Base-by-base conservation (phyloP, 2,888 invertebrate species). In the Rotaria macrura region DNA sequence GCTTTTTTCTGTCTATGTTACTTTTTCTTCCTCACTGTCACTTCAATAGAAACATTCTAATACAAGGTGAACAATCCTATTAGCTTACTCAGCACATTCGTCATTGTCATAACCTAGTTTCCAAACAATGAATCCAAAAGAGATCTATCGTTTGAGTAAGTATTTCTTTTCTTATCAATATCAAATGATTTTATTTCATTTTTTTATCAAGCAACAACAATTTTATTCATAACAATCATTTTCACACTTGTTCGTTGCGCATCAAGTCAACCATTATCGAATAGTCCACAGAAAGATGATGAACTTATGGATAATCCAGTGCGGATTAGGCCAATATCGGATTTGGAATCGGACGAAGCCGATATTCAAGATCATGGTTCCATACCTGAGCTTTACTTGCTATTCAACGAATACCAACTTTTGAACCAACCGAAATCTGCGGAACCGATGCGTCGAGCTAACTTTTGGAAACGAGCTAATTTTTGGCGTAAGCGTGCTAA, bases 391-490 rank as follows among this genome's bases (percentile, higher is more conserved):
- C 29, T 65, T 65, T 34, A 29, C 14, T 29, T 65, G 12, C 6
- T 65, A 65, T 20, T 34, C 1, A 29, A 14, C 2, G 20, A 17
- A 17, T 38, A 65, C 5, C 9, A 20, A 34, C 34, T 4, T 38
- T 5, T 38, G 17, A 34, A 65, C 0, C 34, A 65, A 65, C 14
- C 17, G 20, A n/a, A 10, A 29, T 12, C 65, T 20, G 34, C 38
- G 10, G 20, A 20, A 17, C 20, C 34, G 2, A 5, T 7, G 17
- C 65, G 34, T 34, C 65, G 65, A 65, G 29, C 65, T 34, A 65
- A 65, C 65, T 65, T 65, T 65, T 65, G 65, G 65, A 65, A 38
- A 65, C 65, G 34, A 65, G 65, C 65, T 34, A 65, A 65, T 65
- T 34, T 34, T 20, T 65, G 65, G 65, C 34, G 65, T 65, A 34